Evolutionary conservation across 2,113 vertebrate species (phyloP).

Genomic region (Hippolais icterina): DNA sequence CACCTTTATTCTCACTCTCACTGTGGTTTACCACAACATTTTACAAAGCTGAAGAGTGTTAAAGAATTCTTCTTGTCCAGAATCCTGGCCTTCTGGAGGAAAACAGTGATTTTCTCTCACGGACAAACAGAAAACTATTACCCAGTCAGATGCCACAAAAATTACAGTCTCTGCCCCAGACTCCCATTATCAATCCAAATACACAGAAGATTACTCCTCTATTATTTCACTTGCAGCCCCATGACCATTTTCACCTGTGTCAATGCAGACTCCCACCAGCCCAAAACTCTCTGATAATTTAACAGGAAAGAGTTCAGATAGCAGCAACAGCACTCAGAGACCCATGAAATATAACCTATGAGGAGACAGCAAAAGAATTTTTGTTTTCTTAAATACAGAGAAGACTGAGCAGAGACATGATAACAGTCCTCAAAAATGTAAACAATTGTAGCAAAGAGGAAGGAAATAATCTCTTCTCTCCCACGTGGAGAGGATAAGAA

Average conservation of each 20-base stretch:
- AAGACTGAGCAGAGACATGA: slow-evolving; percentile 46
- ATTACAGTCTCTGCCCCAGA: neutral
- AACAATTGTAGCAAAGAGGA: slow-evolving; percentile 37
- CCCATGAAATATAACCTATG: slow-evolving; percentile 27
- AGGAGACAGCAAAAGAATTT: slow-evolving; percentile 11
- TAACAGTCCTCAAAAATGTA: slow-evolving; percentile 65
- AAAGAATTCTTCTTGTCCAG: neutral
- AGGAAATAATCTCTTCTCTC: slow-evolving; percentile 59
- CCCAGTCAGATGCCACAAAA: neutral
- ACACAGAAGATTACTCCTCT: neutral
- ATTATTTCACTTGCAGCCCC: neutral
- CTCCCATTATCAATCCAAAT: slow-evolving; percentile 7
- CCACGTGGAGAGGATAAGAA: slow-evolving; percentile 39
- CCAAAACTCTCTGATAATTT: neutral
- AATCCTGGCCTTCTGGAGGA: neutral
- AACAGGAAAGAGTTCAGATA: neutral
- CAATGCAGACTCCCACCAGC: neutral
- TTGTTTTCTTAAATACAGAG: slow-evolving; percentile 33
- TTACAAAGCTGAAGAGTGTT: neutral
- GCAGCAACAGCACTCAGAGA: neutral
- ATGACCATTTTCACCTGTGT: neutral
- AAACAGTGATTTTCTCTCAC: slow-evolving; percentile 36
- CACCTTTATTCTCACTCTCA: neutral
- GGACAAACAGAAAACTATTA: neutral
- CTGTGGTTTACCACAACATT: neutral